Evolutionary conservation across 2,113 vertebrate species (phyloP), one percentile per base, ranked within the genome.

Genomic region (Fukomys damarensis): DNA sequence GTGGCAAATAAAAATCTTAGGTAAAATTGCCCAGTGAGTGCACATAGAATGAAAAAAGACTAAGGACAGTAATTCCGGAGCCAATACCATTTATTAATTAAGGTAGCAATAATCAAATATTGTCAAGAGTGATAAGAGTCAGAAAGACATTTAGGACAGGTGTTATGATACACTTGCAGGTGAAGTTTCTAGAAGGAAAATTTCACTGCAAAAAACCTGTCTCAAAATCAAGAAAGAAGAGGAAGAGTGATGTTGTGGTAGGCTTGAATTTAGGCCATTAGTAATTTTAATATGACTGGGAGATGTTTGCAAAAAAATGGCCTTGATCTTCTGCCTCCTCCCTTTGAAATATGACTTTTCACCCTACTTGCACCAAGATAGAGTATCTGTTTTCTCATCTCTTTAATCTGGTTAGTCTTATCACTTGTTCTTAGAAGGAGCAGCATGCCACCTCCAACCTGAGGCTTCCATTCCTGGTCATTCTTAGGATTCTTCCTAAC

Each of bases 211-310:
- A 91, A 91, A 89, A 96, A 3, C 0, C 38, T 79, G 74, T 52
- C 32, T 52, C 41, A 90, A 58, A 96, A 58, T 56, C 59, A 63
- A 80, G 38, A 35, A 13, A 96, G 52, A 65, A 41, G 19, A 89
- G n/a, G 52, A 65, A 63, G 6, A 28, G 10, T 77, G n/a, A 83
- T 59, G 46, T 63, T 58, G 24, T 7, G 7, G 16, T 94, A 10
- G 38, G 43, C 63, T 81, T 95, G 54, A 66, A 61, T 88, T 43
- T 32, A 87, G 32, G 49, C 30, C 70, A 74, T 28, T 30, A 35
- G n/a, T 79, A 32, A 82, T 72, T 72, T 97, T 86, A 63, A 79
- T 68, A 59, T 46, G 17, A 82, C n/a, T 85, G 28, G 41, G 24
- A 70, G 24, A 89, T 93, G 52, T 35, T 43, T 86, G 6, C 24